Evolutionary conservation across 2,113 vertebrate genomes (phyloP), one percentile per base, ranked within the genome.

Genomic region (Rhineura floridana): DNA sequence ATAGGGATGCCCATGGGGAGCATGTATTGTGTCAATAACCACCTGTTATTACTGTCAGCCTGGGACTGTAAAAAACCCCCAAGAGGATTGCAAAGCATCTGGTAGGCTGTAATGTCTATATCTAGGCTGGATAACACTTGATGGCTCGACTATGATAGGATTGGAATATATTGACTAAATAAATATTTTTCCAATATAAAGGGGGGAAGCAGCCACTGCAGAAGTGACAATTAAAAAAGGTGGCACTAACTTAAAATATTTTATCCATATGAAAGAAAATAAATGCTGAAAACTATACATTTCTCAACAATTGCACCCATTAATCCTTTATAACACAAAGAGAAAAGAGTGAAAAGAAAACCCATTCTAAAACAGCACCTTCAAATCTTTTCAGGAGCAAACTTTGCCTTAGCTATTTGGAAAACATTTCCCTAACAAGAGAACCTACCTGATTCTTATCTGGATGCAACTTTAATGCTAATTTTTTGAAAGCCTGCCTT

Each of bases 391-490:
- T 10, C 0, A 36, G 23, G 36, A 52, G 50, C 13, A 55, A 33
- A 46, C 28, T 72, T 72, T 39, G 55, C 36, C 50, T 73, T 59
- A 25, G 30, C 33, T 46, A 65, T 33, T 19, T 39, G 23, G 69
- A 88, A 48, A 81, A 46, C 10, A 19, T 44, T 48, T 82, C 28
- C 13, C 25, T 42, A 15, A 52, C 25, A 86, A 92, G 88, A 86
- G 3, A 86, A 97, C 98, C 96, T 91, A 99, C 99, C 30, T 98
- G 98, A 93, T 99, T 99, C 95, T 99, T 99, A 95, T 99, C 99
- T n/a, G 99, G 99, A 95, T 99, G 99, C 95, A 99, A 97, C 83
- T 98, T 99, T 46, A 99, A 96, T 2, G 99, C 99, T 86, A 99
- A 96, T 94, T 98, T 99, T 96, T 99, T 99, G 93, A 99, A 99